Base-by-base conservation (phyloP, 2,888 invertebrate species). In the Drosophila kokeensis region DNA sequence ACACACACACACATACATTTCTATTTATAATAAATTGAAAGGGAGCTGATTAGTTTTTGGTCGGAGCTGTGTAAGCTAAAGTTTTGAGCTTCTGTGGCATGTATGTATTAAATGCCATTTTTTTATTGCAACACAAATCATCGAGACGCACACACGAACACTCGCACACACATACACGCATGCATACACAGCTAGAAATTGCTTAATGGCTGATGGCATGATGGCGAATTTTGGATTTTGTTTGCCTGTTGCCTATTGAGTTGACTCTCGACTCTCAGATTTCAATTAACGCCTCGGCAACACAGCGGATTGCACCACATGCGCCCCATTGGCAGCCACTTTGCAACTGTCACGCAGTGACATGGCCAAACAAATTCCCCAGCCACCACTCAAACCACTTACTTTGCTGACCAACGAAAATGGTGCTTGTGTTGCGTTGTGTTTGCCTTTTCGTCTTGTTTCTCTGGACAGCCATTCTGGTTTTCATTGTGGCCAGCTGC, bases 1-100 rank as follows among this genome's bases (percentile, higher is more conserved):
- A 27, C 42, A 62, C 7, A 38, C 45, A 59, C 45, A 29, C 40
- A 38, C 27, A 40, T 32, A 38, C 61, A 65, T 65, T 86, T 83
- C 87, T 87, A 83, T 88, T 86, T 85, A 80, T 86, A 86, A 83
- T 86, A 85, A 86, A 85, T 88, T 85, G 82, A 86, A 88, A 88
- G 78, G 78, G 84, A 85, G 80, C 89, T 85, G 81, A 87, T 88
- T 85, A 86, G 83, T 79, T 85, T 73, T 81, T 75, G 63, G 62
- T 52, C 18, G 32, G 36, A 48, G 71, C 57, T 21, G 36, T 21
- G 36, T 61, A 40, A 53, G 57, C 68, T 34, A 34, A 61, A 69
- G 66, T 76, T 79, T 80, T 71, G 63, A 70, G 76, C 71, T 55
- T 62, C 55, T 66, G 71, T 21, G 67, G 67, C 55, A 54, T 40